phyloP scores from a whole-genome alignment of 1,140 invertebrate species.

The Ganaspis sp. region DNA sequence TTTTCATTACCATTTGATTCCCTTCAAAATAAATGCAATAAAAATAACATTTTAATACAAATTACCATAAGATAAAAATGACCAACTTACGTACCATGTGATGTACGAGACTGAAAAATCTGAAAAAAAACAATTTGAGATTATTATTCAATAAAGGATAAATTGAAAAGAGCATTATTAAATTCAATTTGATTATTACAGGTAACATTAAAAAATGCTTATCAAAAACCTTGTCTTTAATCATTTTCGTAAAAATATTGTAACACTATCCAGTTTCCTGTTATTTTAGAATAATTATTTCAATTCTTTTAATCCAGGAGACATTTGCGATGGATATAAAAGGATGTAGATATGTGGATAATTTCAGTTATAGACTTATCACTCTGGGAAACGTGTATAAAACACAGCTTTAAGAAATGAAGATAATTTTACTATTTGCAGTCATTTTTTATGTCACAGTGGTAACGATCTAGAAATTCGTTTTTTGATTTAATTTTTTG shows the following conservation, averaged over 20 bases:
- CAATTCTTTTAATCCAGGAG: background rate
- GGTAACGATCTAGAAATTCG: background rate
- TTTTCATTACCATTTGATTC: no score
- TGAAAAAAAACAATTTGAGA: no score
- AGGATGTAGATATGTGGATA: background rate
- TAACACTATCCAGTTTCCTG: conserved; percentile 8
- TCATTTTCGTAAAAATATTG: background rate
- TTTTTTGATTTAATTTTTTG: no score
- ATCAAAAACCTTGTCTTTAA: conserved; percentile 4
- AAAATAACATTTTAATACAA: no score
- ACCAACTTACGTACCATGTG: no score
- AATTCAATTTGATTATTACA: background rate
- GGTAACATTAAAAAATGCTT: background rate
- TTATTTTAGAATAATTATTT: background rate
- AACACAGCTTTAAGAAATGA: background rate
- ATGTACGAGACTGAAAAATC: no score
- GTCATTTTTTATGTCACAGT: background rate
- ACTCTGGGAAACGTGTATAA: background rate
- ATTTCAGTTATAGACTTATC: background rate
- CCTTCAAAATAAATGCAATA: no score
- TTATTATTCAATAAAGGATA: no score
- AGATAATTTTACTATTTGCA: background rate
- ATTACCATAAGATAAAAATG: no score
- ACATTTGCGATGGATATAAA: conserved; percentile 6
- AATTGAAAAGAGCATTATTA: no score